Evolutionary conservation across 2,888 invertebrate genomes (phyloP).

Genomic region (Pristionchus fissidentatus): DNA sequence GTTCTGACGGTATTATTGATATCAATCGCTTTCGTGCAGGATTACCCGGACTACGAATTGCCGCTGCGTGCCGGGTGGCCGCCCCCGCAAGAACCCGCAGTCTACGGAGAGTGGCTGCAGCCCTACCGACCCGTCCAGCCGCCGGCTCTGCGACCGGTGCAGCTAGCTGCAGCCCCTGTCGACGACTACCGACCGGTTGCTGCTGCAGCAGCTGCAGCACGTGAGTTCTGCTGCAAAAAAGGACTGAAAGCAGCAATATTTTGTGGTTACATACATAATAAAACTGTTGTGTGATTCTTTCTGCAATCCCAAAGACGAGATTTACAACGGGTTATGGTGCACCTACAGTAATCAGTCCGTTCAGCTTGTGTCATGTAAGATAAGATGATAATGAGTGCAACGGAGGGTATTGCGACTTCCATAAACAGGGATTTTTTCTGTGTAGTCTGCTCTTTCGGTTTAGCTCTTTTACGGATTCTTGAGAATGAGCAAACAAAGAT

Average conservation of each 20-base stretch:
- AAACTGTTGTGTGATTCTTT: neutral
- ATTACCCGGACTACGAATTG: conserved; percentile 48
- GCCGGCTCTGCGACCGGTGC: neutral
- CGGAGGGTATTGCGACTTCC: too few species aligned
- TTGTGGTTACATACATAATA: neutral
- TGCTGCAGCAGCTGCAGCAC: conserved; percentile 3
- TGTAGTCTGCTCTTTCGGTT: too few species aligned
- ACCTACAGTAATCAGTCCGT: too few species aligned
- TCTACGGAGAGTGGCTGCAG: neutral
- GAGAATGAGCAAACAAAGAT: too few species aligned
- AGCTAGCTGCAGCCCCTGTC: neutral
- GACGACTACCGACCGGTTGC: neutral
- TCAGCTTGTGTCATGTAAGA: too few species aligned
- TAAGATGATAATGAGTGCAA: too few species aligned
- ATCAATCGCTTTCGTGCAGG: neutral
- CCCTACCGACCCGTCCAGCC: conserved; percentile 16
- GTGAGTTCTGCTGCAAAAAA: too few species aligned
- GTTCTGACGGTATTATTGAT: neutral
- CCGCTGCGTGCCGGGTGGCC: conserved; percentile 36
- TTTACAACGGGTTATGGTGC: too few species aligned
- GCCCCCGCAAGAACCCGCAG: conserved; percentile 43
- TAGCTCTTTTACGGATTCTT: too few species aligned
- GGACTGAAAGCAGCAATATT: neutral
- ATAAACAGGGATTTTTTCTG: too few species aligned
- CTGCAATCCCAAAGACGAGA: neutral